phyloP scores from a whole-genome alignment of 2,797 vertebrate species.

The Chelmon rostratus region DNA sequence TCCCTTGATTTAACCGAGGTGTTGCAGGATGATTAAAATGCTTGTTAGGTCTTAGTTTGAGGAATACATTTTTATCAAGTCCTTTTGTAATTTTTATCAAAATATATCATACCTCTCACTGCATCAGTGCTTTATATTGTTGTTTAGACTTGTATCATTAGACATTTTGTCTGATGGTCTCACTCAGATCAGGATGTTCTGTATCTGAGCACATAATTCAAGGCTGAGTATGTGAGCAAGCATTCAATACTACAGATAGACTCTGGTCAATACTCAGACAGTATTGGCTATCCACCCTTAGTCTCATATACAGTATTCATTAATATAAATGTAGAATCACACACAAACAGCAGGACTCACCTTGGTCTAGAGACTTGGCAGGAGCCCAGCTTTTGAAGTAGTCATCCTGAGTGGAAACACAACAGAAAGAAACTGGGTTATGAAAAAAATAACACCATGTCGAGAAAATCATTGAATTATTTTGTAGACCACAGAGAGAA shows the following conservation, averaged over 20 bases:
- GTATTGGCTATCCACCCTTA: not conserved
- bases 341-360: slow-evolving; percentile 80
- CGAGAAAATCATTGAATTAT: slow-evolving; percentile 57
- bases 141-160: not conserved
- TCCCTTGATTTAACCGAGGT: not conserved
- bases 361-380: slow-evolving; percentile 93
- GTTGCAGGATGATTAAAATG: not conserved
- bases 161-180: not conserved
- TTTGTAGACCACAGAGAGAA: slow-evolving; percentile 42
- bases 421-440: slow-evolving; percentile 61
- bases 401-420: slow-evolving; percentile 89
- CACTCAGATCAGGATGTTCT: not conserved
- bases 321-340: slow-evolving; percentile 26
- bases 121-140: not conserved
- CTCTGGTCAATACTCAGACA: not conserved
- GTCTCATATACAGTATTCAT: not conserved
- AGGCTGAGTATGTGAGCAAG: not conserved
- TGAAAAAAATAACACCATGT: slow-evolving; percentile 40
- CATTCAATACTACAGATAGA: not conserved
- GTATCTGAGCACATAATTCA: not conserved
- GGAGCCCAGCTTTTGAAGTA: slow-evolving; percentile 97
- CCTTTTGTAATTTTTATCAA: not conserved
- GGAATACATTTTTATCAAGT: not conserved
- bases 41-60: not conserved
- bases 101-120: not conserved